Evolutionary conservation across 2,888 invertebrate species (phyloP), one percentile per base, ranked within the genome.

Genomic region (Mesorhabditis sp.): DNA sequence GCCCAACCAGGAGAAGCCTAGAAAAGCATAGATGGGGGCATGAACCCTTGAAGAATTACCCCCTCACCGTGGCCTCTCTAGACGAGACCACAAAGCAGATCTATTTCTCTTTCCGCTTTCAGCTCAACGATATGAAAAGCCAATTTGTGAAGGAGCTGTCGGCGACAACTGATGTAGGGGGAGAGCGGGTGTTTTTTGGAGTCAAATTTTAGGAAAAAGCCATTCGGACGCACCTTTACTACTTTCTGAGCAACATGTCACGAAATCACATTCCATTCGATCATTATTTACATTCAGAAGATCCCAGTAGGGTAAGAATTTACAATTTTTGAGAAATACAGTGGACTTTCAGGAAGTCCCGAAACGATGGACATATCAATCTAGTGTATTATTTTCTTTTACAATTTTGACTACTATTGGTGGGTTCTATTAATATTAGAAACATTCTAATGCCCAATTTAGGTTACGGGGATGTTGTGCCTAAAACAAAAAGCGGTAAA

Each of bases 391-490:
- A 0, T 83, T 83, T 67, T 76, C 83, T 4, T 83, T 82, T 71
- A 83, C 83, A n/a, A 82, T 83, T 71, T 72, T 83, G 4, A 83
- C 83, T 10, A 83, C 83, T 13, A 83, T 83, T 67, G 81, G 81
- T 78, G 63, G 58, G 58, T 62, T 58, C 41, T 45, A 44, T 62
- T 43, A 28, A 62, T 67, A 45, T 62, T 7, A 67, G 45, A 45
- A 66, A 44, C 5, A 45, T 45, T 45, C n/a, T 10, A 44, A 7
- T 13, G 45, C 41, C 10, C 13, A 50, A 13, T 73, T 65, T 7
- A 81, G 83, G 83, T 28, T 83, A 83, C 64, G 83, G 83, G 10
- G 83, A 83, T 70, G 79, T 83, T 4, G 79, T 80, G n/a, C 83
- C 83, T 42, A 76, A 80, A 6, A 83, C 82, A 4, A 70, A 77